phyloP scores from a whole-genome alignment of 2,888 invertebrate species.

The Acanthosepion lycidas region DNA sequence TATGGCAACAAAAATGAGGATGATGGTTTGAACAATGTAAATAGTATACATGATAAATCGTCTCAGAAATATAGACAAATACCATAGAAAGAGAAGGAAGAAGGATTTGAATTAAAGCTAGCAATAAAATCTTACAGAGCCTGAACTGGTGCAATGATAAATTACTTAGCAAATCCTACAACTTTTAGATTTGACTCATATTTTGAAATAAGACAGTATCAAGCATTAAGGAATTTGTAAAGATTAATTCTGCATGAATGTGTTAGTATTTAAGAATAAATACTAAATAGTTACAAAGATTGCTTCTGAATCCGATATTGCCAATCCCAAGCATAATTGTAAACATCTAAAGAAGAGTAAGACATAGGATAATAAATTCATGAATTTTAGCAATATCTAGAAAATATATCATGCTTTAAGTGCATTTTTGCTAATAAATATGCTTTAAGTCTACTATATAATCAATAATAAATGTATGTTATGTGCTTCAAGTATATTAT shows the following conservation, averaged over 20 bases:
- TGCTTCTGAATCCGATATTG: neutral
- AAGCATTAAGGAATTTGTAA: neutral
- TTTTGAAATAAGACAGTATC: neutral
- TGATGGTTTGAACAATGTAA: too few relatives aligned
- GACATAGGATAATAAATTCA: neutral
- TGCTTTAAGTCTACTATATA: neutral
- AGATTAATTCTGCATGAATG: neutral
- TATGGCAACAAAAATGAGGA: too few relatives aligned
- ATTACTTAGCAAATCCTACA: neutral
- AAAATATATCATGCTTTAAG: neutral
- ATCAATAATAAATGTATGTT: too few relatives aligned
- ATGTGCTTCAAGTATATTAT: neutral
- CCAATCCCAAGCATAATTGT: neutral
- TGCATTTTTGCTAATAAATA: neutral
- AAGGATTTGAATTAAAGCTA: neutral
- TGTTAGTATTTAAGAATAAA: slow-evolving; percentile 8
- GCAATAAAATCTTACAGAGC: neutral
- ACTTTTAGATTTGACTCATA: neutral
- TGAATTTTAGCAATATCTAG: neutral
- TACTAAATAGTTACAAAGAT: neutral
- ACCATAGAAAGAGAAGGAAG: neutral
- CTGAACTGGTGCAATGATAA: too few relatives aligned
- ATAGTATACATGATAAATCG: too few relatives aligned
- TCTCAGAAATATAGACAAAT: too few relatives aligned
- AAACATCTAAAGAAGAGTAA: neutral